Evolutionary conservation across 2,888 invertebrate species (phyloP), one percentile per base, ranked within the genome.

Genomic region (Ypsolopha sequella): DNA sequence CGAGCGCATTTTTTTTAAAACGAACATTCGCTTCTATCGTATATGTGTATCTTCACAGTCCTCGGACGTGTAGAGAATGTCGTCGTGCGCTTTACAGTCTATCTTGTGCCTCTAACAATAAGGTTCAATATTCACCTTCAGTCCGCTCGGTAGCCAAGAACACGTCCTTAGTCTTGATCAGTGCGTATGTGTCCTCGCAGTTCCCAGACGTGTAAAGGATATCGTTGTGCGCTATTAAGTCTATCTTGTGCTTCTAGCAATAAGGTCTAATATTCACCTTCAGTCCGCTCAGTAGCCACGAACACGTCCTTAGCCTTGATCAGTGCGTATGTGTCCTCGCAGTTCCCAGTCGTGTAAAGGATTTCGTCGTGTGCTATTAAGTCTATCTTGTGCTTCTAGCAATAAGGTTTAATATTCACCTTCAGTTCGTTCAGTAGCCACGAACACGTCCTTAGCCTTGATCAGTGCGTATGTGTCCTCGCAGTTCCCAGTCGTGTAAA

Each of bases 291-390:
- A 0, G 99, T 99, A 41, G 96, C 94, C 8, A 98, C 93, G 84
- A 99, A 99, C 98, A 98, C 98, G 64, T 97, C 97, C 67, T 91
- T 93, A 33, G 93, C 93, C 79, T 99, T 99, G 64, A 99, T 89
- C 65, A 90, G 90, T 50, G 94, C 96, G 80, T 99, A 99, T 41
- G 97, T 91, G 76, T 95, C 95, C 54, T 91, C 89, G 56, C 91
- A 91, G 69, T 95, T 93, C 56, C 94, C 94, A 2, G 94, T 93
- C 51, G 92, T 92, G 85, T 99, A 99, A 0, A 99, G 99, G 67
- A 98, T 92, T 78, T 99, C 98, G 85, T 99, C 99, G 85, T 99
- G 99, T 35, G 99, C 85, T 93, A 92, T n/a, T 88, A 99, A 99
- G 85, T 99, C 99, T 63, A 99, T 98, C 91, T 99, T 99, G 86